Evolutionary conservation across 2,888 invertebrate genomes (phyloP), one percentile per base, ranked within the genome.

Genomic region (Pimpla rufipes): DNA sequence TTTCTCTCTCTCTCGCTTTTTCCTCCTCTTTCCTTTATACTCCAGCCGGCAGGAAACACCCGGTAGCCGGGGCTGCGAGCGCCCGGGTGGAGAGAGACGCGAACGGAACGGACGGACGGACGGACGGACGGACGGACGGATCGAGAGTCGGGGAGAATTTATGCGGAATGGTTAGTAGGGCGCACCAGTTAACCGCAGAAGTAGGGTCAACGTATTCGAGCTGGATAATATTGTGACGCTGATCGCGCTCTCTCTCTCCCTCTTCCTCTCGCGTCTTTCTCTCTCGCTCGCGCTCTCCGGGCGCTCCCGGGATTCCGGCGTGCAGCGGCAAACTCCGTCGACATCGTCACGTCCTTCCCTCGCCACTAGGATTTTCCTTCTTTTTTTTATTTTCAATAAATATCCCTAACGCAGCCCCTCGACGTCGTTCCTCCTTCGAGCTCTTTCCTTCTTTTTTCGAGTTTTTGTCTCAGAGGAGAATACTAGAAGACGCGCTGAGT

Each of bases 141-240:
- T 42, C 64, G 66, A 66, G 68, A 62, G 50, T 40, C 13, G 74
- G 55, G 74, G 78, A 81, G 62, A 84, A 81, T 78, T 81, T 89
- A 85, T 82, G 84, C 78, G 85, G 89, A 81, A 91, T 86, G 90
- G 91, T 91, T 91, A 91, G 91, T 91, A 91, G 89, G 89, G 86
- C 90, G 87, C 81, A 75, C 87, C 86, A 87, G 88, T 89, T 90
- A 88, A 87, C 85, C 87, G 85, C 85, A 87, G 70, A 89, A 88
- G 87, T 64, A 89, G 21, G 89, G 88, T 90, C 90, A 90, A 91
- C 87, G 90, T 90, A 87, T 90, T 89, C 87, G 85, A 84, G 74
- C 80, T 86, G 87, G 86, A 87, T 89, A 87, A 86, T 90, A 90
- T 85, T 55, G 78, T 68, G 79, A 77, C 77, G 81, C 70, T 18